phyloP scores from a whole-genome alignment of 2,113 vertebrate genomes.

The Bungarus multicinctus region DNA sequence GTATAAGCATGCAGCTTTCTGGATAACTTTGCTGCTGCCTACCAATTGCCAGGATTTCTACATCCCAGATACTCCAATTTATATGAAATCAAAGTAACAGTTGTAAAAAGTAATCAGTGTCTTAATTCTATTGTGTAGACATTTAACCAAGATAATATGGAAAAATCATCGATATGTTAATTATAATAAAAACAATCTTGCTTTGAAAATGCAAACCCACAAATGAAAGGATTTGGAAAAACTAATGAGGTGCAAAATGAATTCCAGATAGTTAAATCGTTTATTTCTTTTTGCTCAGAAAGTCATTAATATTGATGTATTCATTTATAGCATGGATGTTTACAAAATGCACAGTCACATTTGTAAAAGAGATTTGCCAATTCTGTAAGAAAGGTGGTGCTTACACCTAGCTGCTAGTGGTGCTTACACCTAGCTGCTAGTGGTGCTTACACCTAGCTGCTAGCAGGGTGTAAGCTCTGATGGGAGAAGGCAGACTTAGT shows the following conservation, averaged over 20 bases:
- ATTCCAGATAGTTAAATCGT: background rate
- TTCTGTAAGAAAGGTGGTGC: background rate
- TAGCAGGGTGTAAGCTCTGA: background rate
- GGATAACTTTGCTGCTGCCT: background rate
- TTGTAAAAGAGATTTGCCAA: background rate
- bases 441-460: background rate
- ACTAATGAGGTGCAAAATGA: background rate
- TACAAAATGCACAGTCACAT: conserved; percentile 1
- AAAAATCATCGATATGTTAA: conserved; percentile 6
- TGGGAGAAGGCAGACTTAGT: background rate
- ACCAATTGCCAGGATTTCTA: background rate
- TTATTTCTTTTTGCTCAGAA: background rate
- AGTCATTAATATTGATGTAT: background rate
- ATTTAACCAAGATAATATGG: background rate
- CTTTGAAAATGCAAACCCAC: background rate
- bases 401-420: background rate
- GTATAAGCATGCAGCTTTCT: background rate
- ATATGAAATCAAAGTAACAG: background rate
- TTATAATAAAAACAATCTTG: background rate
- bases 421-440: background rate
- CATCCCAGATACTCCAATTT: background rate
- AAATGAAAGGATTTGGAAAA: background rate
- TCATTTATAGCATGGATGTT: background rate
- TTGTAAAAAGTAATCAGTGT: background rate
- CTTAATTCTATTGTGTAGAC: background rate